Conservation (phyloP, 2,797 vertebrate genomes). For the Synaphobranchus kaupii region DNA sequence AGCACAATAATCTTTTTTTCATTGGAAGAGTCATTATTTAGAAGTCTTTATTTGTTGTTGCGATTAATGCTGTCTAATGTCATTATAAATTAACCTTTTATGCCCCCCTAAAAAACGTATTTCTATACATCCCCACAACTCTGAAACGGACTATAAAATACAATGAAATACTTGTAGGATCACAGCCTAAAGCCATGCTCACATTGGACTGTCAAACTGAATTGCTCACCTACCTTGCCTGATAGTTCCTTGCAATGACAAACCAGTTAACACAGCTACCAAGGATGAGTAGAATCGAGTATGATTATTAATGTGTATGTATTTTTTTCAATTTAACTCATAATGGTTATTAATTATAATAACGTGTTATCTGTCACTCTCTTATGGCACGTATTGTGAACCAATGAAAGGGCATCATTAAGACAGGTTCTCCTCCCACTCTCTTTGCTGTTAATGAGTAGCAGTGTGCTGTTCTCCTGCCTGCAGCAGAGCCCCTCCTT, state of each 20-base stretch:
- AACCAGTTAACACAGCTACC: background rate
- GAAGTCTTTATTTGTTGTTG: background rate
- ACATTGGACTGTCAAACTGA: background rate
- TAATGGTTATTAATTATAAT: background rate
- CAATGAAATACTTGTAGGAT: background rate
- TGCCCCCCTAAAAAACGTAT: background rate
- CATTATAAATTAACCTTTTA: background rate
- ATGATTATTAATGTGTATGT: background rate
- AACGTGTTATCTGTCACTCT: background rate
- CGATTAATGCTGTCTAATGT: background rate
- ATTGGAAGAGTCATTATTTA: background rate
- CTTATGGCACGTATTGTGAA: background rate
- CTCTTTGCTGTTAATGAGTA: background rate
- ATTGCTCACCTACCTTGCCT: background rate
- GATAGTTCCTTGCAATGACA: background rate
- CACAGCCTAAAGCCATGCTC: background rate
- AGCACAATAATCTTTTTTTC: background rate
- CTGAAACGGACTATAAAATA: background rate
- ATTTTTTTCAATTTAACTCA: background rate
- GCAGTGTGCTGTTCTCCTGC: background rate
- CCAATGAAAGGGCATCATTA: background rate
- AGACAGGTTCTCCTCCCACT: background rate
- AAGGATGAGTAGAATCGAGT: background rate
- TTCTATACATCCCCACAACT: no score
- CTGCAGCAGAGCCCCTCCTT: background rate